Evolutionary conservation across 2,113 vertebrate species (phyloP).

Genomic region (Addax nasomaculatus): DNA sequence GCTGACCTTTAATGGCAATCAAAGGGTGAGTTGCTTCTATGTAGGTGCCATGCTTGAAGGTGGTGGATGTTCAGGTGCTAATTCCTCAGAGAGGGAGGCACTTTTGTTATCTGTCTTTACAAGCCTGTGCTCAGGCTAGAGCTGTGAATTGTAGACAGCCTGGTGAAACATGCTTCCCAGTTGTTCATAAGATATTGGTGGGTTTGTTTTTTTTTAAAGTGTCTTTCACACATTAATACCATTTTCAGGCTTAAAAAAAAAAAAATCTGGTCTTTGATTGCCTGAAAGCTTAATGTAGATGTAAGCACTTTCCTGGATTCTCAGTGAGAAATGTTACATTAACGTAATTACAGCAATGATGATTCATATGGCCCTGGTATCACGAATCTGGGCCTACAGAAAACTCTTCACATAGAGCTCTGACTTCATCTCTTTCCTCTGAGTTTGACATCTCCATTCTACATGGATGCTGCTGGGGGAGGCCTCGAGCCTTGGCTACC

Average conservation of each 20-base stretch:
- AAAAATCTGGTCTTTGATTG: constrained; percentile 4
- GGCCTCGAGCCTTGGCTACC: accelerated
- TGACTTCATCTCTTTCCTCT: background rate
- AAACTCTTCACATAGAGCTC: background rate
- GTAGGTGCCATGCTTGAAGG: background rate
- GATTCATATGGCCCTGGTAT: background rate
- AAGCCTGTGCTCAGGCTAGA: background rate
- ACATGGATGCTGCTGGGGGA: accelerated
- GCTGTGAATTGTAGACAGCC: background rate
- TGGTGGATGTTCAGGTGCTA: background rate
- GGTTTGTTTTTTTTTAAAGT: background rate
- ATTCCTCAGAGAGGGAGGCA: background rate
- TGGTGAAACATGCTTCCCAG: background rate
- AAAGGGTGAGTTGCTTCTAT: background rate
- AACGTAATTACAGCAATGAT: background rate
- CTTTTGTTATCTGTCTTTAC: background rate
- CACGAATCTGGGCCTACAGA: background rate
- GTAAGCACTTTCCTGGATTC: background rate
- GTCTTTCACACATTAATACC: constrained; percentile 29
- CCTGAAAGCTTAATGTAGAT: constrained; percentile 41
- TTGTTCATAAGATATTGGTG: background rate
- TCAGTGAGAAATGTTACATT: constrained; percentile 30
- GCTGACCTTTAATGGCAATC: background rate
- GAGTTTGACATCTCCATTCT: background rate
- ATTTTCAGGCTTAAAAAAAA: background rate